A percentile compares a stretch with the other conserved stretches of the same genome.
Conservation (phyloP, 1,140 invertebrate genomes). For the Solen grandis region DNA sequence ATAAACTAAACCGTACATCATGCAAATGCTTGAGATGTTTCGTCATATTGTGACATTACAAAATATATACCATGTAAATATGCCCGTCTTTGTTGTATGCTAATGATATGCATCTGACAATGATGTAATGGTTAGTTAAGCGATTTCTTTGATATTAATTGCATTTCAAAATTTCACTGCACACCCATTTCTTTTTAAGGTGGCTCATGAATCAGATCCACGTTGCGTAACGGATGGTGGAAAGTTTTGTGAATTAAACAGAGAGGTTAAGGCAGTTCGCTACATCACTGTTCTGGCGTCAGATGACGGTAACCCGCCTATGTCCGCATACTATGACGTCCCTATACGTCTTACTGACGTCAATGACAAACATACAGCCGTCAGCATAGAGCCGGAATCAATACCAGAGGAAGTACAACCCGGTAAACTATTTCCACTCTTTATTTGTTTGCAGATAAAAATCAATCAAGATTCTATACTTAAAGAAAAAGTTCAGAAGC, state of each 20-base stretch:
- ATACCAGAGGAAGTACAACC: conserved; percentile 58
- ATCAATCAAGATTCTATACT: too few species aligned
- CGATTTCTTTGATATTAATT: too few species aligned
- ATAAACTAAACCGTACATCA: too few species aligned
- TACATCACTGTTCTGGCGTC: conserved; percentile 56
- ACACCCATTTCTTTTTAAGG: conserved; percentile 44
- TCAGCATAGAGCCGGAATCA: conserved; percentile 20
- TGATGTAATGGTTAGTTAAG: too few species aligned
- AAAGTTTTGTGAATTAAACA: conserved; percentile 52
- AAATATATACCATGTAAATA: too few species aligned
- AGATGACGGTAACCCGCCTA: conserved; percentile 54
- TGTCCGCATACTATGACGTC: conserved; percentile 56
- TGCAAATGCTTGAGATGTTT: too few species aligned
- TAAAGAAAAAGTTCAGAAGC: too few species aligned
- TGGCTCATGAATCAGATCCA: conserved; percentile 47
- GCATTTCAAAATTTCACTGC: too few species aligned
- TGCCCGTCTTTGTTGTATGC: too few species aligned
- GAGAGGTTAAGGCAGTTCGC: conserved; percentile 31
- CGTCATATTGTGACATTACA: too few species aligned
- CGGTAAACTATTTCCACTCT: conserved; percentile 47
- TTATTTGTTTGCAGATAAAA: too few species aligned
- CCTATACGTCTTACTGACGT: conserved; percentile 54
- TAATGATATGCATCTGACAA: too few species aligned
- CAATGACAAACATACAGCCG: conserved; percentile 59
- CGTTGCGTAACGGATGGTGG: conserved; percentile 53